Base-by-base conservation (phyloP, 2,797 vertebrate species). In the Synaphobranchus kaupii region DNA sequence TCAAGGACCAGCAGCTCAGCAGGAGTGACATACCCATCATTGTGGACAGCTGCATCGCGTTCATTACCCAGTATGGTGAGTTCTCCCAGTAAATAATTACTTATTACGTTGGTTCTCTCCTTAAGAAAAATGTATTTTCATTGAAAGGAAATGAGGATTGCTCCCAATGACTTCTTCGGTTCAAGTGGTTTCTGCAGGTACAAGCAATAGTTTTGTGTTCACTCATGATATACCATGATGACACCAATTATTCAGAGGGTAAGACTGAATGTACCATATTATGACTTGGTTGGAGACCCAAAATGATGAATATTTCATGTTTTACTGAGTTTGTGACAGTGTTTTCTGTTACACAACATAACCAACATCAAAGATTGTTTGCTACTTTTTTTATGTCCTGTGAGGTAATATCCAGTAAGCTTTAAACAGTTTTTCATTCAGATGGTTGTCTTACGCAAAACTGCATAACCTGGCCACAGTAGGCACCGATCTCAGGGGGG, bases 41-140 rank as follows among this genome's bases (percentile, higher is more conserved):
- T 0, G 98, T 99, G 90, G 98, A 99, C 92, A 98, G 98, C 95
- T 99, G 98, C 93, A 97, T 99, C 0, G 97, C 98, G 89, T 99
- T 99, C 94, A 97, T 99, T 94, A 99, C 98, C 0, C 98, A 99
- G 93, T 98, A 99, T 0, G 98, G 98, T 99, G 92, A 96, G 97
- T 81, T 3, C 6, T 3, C 4, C 76, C 6, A 22, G 78, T 22
- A n/a, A 50, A 50, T n/a, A 0, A 2, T 68, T 9, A 25, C 63
- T 68, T 28, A 68, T 1, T 68, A 68, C 3, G 17, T 68, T 68
- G 63, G 63, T n/a, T 25, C 63, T 28, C 63, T 12, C 63, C 10
- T 39, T 66, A n/a, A 5, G 28, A n/a, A n/a, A 28, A 66, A 66
- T 60, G 17, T 60, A n/a, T 28, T 25, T 28, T 28, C 25, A 68